Evolutionary conservation across 1,140 invertebrate species (phyloP).

Genomic region (Drosophila kikkawai): DNA sequence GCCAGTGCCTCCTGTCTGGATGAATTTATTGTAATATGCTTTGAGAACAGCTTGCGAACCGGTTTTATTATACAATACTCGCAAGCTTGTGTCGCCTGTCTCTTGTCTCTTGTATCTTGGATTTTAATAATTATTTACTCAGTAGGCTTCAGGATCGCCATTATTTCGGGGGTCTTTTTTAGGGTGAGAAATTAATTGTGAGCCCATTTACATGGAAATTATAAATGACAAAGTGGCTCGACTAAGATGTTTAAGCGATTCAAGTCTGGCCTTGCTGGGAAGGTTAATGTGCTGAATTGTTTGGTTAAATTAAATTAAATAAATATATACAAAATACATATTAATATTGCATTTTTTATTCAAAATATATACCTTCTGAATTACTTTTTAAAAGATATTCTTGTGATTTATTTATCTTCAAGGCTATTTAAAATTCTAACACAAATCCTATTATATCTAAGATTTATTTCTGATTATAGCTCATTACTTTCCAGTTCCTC

Average conservation of each 20-base stretch:
- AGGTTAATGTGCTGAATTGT: slow-evolving; percentile 21
- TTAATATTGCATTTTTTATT: neutral
- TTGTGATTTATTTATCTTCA: neutral
- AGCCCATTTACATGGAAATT: slow-evolving; percentile 41
- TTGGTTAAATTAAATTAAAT: slow-evolving; percentile 11
- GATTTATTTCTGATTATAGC: neutral
- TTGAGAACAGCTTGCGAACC: slow-evolving; percentile 39
- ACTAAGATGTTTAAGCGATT: slow-evolving; percentile 12
- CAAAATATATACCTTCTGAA: no score
- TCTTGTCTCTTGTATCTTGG: slow-evolving; percentile 6
- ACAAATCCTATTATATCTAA: neutral
- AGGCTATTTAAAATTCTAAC: neutral
- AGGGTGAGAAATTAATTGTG: slow-evolving; percentile 16
- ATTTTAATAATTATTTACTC: slow-evolving; percentile 40
- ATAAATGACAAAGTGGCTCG: slow-evolving; percentile 58
- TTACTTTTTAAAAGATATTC: neutral
- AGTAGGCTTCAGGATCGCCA: slow-evolving; percentile 20
- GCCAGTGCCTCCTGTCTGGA: slow-evolving; percentile 28
- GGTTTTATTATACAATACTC: slow-evolving; percentile 53
- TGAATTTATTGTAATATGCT: slow-evolving; percentile 36
- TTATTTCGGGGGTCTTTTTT: slow-evolving; percentile 12
- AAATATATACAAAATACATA: neutral
- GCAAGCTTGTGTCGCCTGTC: slow-evolving; percentile 32
- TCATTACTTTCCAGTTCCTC: neutral
- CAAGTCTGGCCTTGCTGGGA: slow-evolving; percentile 15